Evolutionary conservation across 2,113 vertebrate species (phyloP).

Genomic region (Seriola aureovittata): DNA sequence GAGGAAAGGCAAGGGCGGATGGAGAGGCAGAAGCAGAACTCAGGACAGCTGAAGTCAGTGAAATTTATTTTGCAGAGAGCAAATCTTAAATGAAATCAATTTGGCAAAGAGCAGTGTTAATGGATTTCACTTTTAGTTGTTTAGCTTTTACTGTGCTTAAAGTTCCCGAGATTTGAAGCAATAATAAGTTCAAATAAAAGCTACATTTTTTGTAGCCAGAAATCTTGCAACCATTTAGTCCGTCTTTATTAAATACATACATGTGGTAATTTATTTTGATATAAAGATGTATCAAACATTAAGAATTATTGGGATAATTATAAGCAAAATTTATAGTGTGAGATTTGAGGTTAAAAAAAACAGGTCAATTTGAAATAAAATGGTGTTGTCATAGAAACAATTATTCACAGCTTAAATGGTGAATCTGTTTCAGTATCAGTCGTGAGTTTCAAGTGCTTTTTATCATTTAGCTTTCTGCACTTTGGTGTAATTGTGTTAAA

Average conservation of each 20-base stretch:
- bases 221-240: neutral
- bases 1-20: neutral
- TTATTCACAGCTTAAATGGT: neutral
- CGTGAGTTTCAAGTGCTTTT: neutral
- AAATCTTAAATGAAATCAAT: slow-evolving; percentile 1
- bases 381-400: neutral
- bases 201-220: neutral
- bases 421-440: neutral
- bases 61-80: neutral
- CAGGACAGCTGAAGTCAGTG: neutral
- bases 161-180: neutral
- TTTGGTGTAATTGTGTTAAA: neutral
- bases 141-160: slow-evolving; percentile 6
- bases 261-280: neutral
- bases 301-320: neutral
- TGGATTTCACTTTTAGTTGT: slow-evolving; percentile 8
- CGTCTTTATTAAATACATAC: no score
- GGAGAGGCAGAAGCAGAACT: neutral
- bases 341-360: neutral
- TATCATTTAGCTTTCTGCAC: neutral
- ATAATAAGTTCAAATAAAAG: neutral
- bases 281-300: neutral
- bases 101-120: neutral
- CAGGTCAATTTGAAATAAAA: neutral
- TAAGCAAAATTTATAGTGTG: no score